These are phyloP conservation scores for Channallabes apus DNA, from an alignment of 2,797 vertebrate genomes.

Conservation along the genomic window DNA sequence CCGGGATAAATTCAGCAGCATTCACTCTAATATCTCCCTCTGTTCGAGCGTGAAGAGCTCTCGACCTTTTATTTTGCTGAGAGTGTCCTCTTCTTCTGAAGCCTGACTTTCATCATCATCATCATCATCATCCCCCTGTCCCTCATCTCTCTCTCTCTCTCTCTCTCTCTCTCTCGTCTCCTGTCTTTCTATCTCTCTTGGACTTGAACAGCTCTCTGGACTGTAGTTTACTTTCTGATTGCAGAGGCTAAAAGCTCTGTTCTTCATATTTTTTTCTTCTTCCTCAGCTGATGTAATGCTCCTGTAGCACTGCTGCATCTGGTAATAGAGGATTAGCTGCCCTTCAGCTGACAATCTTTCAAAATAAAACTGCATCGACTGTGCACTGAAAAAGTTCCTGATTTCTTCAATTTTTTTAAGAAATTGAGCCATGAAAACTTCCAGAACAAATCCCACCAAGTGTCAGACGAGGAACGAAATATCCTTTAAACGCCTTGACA, in stretches of 20 bases:
- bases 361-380: background rate
- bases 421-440: constrained; percentile 2
- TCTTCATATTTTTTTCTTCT: constrained; percentile 44
- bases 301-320: constrained; percentile 15
- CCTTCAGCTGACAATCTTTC: constrained; percentile 23
- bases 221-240: background rate
- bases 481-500: background rate
- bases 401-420: background rate
- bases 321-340: constrained; percentile 41
- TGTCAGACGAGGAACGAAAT: background rate
- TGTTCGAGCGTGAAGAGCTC: constrained; percentile 44
- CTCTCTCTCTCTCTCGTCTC: constrained; percentile 19
- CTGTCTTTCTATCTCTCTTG: constrained; percentile 8
- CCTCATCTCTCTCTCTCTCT: constrained; percentile 33
- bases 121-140: constrained; percentile 30
- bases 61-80: constrained; percentile 52
- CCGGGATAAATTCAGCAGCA: constrained; percentile 16
- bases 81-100: constrained; percentile 43
- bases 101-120: constrained; percentile 46
- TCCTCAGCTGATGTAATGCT: constrained; percentile 26
- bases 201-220: background rate
- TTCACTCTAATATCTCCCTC: constrained; percentile 41
- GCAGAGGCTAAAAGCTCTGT: constrained; percentile 41
- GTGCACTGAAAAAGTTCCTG: background rate
- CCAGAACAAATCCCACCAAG: constrained; percentile 31